Conservation (phyloP, 2,797 vertebrate genomes). For the Triplophysa bombifrons region DNA sequence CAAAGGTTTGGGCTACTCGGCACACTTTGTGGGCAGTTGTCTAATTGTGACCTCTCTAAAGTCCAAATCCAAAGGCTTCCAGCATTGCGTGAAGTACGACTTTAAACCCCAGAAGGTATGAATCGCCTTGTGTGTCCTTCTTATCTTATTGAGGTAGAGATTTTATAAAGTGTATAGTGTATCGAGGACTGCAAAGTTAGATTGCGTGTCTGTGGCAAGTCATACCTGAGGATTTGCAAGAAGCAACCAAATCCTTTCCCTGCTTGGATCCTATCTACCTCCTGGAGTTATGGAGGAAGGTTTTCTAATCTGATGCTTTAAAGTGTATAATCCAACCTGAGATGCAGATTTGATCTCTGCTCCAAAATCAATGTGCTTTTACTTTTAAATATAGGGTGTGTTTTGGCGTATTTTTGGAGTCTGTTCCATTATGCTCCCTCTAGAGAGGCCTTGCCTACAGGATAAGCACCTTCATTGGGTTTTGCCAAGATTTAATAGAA, state of each 20-base stretch:
- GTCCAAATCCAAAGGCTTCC: constrained; percentile 97
- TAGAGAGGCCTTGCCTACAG: constrained; percentile 40
- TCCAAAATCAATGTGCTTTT: not conserved
- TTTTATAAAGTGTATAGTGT: not conserved
- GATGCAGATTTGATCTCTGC: not conserved
- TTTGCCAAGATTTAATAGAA: constrained; percentile 50
- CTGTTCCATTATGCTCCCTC: constrained; percentile 37
- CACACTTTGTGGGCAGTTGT: constrained; percentile 96
- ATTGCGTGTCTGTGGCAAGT: not conserved
- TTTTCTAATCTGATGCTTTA: not conserved
- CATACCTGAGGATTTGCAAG: constrained; percentile 10
- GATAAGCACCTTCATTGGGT: constrained; percentile 58
- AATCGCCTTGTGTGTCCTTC: no score
- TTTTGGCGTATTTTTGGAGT: constrained; percentile 56
- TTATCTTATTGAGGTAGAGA: not conserved
- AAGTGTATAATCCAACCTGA: not conserved
- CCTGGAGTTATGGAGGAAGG: not conserved
- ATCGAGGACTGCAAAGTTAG: constrained; percentile 6
- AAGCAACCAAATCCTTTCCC: constrained; percentile 19
- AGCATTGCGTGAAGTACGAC: constrained; percentile 98
- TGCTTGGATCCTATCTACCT: constrained; percentile 3
- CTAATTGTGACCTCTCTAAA: constrained; percentile 97
- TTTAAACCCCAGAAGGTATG: constrained; percentile 98
- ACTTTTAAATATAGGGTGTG: constrained; percentile 8
- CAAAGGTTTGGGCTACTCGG: constrained; percentile 98